phyloP scores from a whole-genome alignment of 2,888 invertebrate species.

The Leucoma salicis region DNA sequence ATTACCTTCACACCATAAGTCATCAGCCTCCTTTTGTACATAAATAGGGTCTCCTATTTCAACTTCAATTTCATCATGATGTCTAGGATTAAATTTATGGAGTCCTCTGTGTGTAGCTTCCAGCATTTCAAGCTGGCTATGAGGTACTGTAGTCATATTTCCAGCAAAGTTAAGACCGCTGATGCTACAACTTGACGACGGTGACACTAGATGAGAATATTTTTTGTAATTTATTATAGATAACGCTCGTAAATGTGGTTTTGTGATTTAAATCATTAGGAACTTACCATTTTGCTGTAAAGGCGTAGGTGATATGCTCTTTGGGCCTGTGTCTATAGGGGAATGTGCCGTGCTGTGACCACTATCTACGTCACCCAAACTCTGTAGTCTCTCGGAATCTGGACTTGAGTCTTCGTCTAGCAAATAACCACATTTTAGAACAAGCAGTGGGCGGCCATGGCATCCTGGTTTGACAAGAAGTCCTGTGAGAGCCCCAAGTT shows the following conservation, averaged over 20 bases:
- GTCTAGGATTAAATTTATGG: conserved; percentile 97
- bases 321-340: conserved; percentile 90
- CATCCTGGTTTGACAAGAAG: conserved; percentile 62
- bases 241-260: neutral
- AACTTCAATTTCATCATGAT: conserved; percentile 96
- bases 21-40: conserved; percentile 97
- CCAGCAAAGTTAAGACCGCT: conserved; percentile 82
- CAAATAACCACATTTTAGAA: conserved; percentile 88
- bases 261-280: neutral
- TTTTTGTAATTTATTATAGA: too few species aligned
- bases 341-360: conserved; percentile 96
- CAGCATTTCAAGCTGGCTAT: conserved; percentile 90
- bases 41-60: conserved; percentile 99
- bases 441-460: conserved; percentile 82
- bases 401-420: conserved; percentile 92
- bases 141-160: conserved; percentile 87
- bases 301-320: conserved; percentile 90
- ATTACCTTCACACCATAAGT: conserved; percentile 98
- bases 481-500: conserved; percentile 79
- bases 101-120: conserved; percentile 97
- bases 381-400: conserved; percentile 91
- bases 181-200: conserved; percentile 81
- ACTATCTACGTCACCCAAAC: conserved; percentile 89
- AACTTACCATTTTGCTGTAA: conserved; percentile 76
- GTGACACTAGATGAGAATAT: conserved; percentile 70